Evolutionary conservation across 2,797 vertebrate genomes (phyloP).

Genomic region (Pteropus rufus): DNA sequence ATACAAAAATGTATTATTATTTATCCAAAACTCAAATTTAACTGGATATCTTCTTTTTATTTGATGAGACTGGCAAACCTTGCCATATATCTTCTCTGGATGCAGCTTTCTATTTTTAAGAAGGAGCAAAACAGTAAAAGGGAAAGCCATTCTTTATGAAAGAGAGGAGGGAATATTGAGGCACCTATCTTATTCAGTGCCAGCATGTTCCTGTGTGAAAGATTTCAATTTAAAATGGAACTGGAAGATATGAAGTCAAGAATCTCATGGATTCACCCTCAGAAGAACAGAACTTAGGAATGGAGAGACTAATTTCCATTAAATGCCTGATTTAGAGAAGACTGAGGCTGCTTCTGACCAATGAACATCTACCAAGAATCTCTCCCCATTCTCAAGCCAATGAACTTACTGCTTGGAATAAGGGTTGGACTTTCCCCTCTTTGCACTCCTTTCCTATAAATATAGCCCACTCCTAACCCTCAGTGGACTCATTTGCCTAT

Average conservation of each 20-base stretch:
- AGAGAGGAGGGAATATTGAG: not conserved
- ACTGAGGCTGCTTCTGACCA: not conserved
- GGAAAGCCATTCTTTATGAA: not conserved
- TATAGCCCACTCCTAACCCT: not conserved
- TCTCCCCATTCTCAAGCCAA: not conserved
- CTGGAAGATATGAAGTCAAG: not conserved
- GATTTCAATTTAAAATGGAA: not conserved
- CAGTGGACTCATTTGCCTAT: not conserved
- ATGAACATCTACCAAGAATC: not conserved
- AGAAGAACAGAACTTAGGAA: not conserved
- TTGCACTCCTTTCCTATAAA: not conserved
- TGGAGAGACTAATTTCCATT: not conserved
- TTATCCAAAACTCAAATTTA: constrained; percentile 21
- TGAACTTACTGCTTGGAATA: not conserved
- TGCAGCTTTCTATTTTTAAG: not conserved
- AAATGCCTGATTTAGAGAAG: not conserved
- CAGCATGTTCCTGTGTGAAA: not conserved
- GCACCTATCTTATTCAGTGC: not conserved
- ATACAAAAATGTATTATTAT: not conserved
- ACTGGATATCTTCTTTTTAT: not conserved
- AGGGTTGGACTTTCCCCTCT: not conserved
- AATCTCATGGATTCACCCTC: not conserved
- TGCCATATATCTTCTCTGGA: not conserved
- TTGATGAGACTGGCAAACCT: not conserved
- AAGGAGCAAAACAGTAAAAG: not conserved